A percentile compares a stretch with the other conserved stretches of the same genome.
phyloP scores from a whole-genome alignment of 2,888 invertebrate species.

The Gryllus longicercus region DNA sequence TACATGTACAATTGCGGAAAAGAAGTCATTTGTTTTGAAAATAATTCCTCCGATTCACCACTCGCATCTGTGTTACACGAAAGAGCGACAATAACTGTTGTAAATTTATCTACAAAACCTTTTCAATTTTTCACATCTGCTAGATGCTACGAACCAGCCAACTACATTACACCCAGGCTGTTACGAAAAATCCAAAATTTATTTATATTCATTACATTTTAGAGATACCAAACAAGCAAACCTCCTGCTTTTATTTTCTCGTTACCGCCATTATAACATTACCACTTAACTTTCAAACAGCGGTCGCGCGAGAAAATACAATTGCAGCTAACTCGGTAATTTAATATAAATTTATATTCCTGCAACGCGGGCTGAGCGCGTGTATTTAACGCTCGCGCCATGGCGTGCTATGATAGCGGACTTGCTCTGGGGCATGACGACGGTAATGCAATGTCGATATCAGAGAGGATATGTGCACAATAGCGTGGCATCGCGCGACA shows the following conservation, averaged over 20 bases:
- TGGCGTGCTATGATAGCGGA: background rate
- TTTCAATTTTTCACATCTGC: too few relatives aligned
- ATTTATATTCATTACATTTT: background rate
- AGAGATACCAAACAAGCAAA: too few relatives aligned
- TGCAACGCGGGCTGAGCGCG: background rate
- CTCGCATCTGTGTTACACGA: too few relatives aligned
- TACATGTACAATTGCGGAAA: too few relatives aligned
- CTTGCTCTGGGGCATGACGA: background rate
- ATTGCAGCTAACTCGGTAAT: background rate
- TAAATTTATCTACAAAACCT: too few relatives aligned
- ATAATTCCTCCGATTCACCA: too few relatives aligned
- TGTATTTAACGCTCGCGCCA: background rate
- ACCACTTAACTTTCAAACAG: background rate
- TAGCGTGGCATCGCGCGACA: background rate
- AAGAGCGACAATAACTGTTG: too few relatives aligned
- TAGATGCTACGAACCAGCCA: too few relatives aligned
- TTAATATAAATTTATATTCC: background rate
- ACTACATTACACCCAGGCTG: too few relatives aligned
- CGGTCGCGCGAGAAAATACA: background rate
- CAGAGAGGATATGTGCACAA: background rate
- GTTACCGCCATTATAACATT: background rate
- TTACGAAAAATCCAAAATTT: background rate
- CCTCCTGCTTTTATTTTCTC: background rate
- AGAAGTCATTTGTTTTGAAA: too few relatives aligned
- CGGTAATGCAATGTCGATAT: background rate